Conservation (phyloP, 2,888 invertebrate genomes). For the Omphaloscelis lunosa region DNA sequence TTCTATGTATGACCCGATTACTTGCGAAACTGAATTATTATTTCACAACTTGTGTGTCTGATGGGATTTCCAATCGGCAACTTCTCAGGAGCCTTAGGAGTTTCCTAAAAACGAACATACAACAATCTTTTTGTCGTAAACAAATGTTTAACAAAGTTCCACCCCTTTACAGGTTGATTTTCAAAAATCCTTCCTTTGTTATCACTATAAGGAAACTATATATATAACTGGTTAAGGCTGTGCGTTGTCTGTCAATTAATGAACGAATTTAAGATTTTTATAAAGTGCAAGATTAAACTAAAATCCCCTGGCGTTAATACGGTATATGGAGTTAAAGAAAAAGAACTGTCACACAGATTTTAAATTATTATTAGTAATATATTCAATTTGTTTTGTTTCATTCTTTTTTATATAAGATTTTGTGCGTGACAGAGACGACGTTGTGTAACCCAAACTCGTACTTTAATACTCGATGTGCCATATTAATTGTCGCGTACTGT, state of each 20-base stretch:
- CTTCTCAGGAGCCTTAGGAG: background rate
- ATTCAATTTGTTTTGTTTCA: too few relatives aligned
- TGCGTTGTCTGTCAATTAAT: background rate
- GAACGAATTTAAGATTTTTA: background rate
- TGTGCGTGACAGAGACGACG: background rate
- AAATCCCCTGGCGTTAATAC: too few relatives aligned
- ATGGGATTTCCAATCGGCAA: background rate
- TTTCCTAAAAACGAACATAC: background rate
- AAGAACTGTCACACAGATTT: too few relatives aligned
- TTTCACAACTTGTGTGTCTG: background rate
- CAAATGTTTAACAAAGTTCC: background rate
- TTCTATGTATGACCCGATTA: background rate
- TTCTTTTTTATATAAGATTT: too few relatives aligned
- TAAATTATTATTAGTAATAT: too few relatives aligned
- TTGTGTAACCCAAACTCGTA: background rate
- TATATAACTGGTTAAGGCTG: background rate
- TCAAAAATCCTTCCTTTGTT: too few relatives aligned
- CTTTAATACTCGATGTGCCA: background rate
- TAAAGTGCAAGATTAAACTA: background rate
- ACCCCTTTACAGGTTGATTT: too few relatives aligned
- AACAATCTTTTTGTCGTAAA: background rate
- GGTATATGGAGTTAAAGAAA: background rate
- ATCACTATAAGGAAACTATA: too few relatives aligned
- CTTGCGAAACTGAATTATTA: slow-evolving; percentile 9
- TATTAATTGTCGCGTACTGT: background rate